These are phyloP conservation scores for Pao palembangensis DNA, from an alignment of 2,113 vertebrate species.

Conservation along the genomic window DNA sequence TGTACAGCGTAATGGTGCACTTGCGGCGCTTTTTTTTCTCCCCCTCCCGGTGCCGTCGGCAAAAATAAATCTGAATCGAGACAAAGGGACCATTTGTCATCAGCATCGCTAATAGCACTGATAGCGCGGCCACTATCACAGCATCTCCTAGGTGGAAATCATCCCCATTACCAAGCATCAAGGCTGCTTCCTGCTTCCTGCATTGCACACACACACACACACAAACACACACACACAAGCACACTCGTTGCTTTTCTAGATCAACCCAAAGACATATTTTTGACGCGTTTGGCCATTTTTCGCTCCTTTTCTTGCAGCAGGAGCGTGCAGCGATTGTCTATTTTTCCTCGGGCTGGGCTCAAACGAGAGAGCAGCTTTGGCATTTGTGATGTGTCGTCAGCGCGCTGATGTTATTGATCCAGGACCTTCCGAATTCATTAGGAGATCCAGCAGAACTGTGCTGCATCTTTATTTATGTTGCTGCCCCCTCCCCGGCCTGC, in stretches of 20 bases:
- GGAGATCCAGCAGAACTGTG: constrained; percentile 70
- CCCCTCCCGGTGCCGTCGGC: constrained; percentile 42
- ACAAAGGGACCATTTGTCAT: constrained; percentile 72
- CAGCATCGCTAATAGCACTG: constrained; percentile 64
- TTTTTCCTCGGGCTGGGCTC: constrained; percentile 45
- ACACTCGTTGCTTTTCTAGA: constrained; percentile 2
- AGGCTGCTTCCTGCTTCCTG: constrained; percentile 67
- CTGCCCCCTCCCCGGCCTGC: constrained; percentile 53
- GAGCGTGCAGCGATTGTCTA: constrained; percentile 32
- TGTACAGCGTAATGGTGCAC: constrained; percentile 53
- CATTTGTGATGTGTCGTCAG: constrained; percentile 77
- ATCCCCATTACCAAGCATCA: constrained; percentile 67
- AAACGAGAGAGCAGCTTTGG: constrained; percentile 58
- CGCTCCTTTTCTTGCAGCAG: constrained; percentile 18
- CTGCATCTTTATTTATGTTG: constrained; percentile 79
- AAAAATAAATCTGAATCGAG: constrained; percentile 66
- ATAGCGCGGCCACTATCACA: constrained; percentile 64
- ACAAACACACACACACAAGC: background rate
- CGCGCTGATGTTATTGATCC: constrained; percentile 80
- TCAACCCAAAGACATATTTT: constrained; percentile 30
- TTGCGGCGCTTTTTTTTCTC: background rate
- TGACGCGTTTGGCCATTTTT: constrained; percentile 21
- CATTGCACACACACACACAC: constrained; percentile 31
- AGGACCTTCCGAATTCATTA: constrained; percentile 81
- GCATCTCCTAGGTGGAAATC: constrained; percentile 72